A percentile compares a stretch with the other conserved stretches of the same genome.
Conservation (phyloP, 1,140 invertebrate genomes). For the Plodia interpunctella region DNA sequence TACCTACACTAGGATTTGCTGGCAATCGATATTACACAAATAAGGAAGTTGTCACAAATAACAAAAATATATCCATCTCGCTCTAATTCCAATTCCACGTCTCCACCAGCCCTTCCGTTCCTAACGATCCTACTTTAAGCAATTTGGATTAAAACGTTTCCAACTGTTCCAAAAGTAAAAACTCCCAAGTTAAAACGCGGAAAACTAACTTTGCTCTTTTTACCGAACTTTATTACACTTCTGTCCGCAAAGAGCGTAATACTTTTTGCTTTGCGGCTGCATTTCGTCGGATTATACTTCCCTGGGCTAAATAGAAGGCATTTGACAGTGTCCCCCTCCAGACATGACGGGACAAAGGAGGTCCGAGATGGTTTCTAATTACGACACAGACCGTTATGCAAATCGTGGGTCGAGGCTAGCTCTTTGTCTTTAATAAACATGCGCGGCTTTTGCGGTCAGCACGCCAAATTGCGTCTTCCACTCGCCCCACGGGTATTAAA, state of each 20-base stretch:
- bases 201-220: constrained; percentile 7
- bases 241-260: not conserved
- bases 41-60: no score
- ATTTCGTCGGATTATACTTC: constrained; percentile 53
- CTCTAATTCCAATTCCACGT: not conserved
- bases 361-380: constrained; percentile 72
- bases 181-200: constrained; percentile 5
- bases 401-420: constrained; percentile 52
- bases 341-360: constrained; percentile 64
- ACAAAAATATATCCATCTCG: not conserved
- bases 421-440: constrained; percentile 71
- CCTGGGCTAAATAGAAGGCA: constrained; percentile 58
- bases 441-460: constrained; percentile 61
- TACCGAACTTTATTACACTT: constrained; percentile 6
- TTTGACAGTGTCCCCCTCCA: constrained; percentile 46
- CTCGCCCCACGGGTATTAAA: constrained; percentile 50
- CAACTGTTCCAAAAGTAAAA: not conserved
- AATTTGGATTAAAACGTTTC: constrained; percentile 5
- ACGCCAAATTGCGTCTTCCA: constrained; percentile 58
- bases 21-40: no score
- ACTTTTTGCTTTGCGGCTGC: constrained; percentile 6
- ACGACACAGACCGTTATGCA: constrained; percentile 70
- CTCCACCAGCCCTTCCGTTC: not conserved
- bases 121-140: not conserved
- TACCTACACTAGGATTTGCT: no score